Evolutionary conservation across 2,797 vertebrate species (phyloP).

Genomic region (Aldrovandia affinis): DNA sequence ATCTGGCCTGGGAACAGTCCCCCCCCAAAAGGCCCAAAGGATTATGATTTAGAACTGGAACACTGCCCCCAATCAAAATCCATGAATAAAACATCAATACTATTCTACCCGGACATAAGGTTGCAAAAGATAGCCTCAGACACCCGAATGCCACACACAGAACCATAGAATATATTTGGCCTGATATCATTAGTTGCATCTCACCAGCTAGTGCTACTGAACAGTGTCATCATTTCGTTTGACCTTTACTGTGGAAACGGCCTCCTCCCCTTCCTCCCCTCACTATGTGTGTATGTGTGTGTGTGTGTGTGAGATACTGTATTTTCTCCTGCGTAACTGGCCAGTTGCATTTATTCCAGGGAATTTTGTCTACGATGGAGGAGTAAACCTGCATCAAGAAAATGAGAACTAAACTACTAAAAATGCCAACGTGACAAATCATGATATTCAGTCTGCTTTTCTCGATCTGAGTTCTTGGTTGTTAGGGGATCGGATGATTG

Average conservation of each 20-base stretch:
- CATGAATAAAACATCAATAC: neutral
- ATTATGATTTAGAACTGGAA: too few relatives aligned
- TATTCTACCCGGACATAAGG: neutral
- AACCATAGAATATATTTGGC: neutral
- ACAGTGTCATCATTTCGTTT: neutral
- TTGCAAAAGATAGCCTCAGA: neutral
- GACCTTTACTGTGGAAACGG: neutral
- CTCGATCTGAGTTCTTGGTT: neutral
- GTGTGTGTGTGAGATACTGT: neutral
- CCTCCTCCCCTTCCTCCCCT: too few relatives aligned
- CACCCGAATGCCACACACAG: neutral
- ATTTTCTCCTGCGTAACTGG: neutral
- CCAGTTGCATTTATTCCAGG: neutral
- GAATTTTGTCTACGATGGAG: neutral
- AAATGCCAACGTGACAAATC: conserved; percentile 6
- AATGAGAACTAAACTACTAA: neutral
- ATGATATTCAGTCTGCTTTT: neutral
- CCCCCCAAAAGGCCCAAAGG: neutral
- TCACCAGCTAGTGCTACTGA: neutral
- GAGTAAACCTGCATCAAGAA: conserved; percentile 1
- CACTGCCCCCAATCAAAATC: neutral
- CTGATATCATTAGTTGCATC: neutral
- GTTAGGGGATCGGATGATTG: neutral
- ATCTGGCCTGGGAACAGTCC: neutral
- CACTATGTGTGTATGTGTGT: neutral